Base-by-base conservation (phyloP, 2,888 invertebrate species). In the Bruchidius siliquastri region DNA sequence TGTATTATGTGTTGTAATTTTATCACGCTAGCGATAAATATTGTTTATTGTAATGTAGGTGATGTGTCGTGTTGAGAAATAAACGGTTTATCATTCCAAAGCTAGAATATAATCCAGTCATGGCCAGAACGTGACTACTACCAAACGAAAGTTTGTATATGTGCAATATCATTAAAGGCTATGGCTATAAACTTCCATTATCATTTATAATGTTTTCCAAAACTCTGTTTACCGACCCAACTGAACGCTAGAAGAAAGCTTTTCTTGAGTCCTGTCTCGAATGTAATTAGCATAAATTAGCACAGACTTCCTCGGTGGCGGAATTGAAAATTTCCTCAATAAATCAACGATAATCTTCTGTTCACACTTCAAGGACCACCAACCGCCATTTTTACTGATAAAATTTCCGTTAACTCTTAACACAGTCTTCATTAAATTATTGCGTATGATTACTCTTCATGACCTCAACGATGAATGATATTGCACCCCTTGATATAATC, bases 301-400 rank as follows among this genome's bases (percentile, higher is more conserved):
- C 69, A 74, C 70, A 67, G 49, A 74, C 71, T 76, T 76, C 72
- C 72, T 72, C 71, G 70, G 73, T 30, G 72, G 69, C 71, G 72
- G 69, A 74, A 74, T 74, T 76, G 73, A 74, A 74, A 76, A 71
- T 74, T 73, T 71, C 68, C 30, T 72, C 72, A 71, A 76, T 76
- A 76, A 74, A 76, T 76, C 75, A 75, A 70, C 30, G 69, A 72
- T 76, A 76, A 76, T 76, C 76, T 72, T 74, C 72, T 70, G 74
- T 76, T 76, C 74, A 76, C 76, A 75, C 74, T 73, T 69, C 76
- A 75, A 72, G 72, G 72, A 75, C 22, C 73, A 74, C 66, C 71
- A 74, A 68, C 74, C 68, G 71, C 69, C 32, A 71, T 74, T 76
- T 76, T 75, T 72, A 73, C 74, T 72, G 76, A 75, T 74, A 76